These are phyloP conservation scores for Clistopyga incitator DNA, from an alignment of 2,888 invertebrate species.

Conservation along the genomic window DNA sequence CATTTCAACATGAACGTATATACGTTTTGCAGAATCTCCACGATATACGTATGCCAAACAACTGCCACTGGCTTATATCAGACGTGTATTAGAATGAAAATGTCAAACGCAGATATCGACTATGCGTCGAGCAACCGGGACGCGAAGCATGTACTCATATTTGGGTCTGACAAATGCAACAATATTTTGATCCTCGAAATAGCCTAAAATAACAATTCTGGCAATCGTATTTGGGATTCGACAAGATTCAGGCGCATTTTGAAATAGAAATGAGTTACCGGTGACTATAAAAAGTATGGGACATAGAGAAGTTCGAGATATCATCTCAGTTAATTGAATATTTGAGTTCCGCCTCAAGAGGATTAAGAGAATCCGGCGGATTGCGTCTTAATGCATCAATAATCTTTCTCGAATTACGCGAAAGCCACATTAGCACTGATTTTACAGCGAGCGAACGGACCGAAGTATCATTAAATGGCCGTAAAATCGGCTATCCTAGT, in stretches of 20 bases:
- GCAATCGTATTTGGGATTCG: slow-evolving; percentile 32
- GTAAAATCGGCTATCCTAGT: background rate
- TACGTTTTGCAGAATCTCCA: background rate
- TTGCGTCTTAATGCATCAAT: background rate
- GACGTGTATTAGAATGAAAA: slow-evolving; percentile 75
- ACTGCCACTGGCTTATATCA: slow-evolving; percentile 65
- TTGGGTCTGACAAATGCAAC: slow-evolving; percentile 60
- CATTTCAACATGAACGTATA: slow-evolving; percentile 33
- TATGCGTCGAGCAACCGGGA: slow-evolving; percentile 51
- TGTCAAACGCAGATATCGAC: slow-evolving; percentile 75
- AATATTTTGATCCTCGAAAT: slow-evolving; percentile 36
- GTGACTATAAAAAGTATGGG: no score
- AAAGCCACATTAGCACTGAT: background rate
- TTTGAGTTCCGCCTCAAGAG: no score
- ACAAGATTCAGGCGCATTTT: background rate
- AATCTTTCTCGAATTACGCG: background rate
- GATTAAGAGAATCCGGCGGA: background rate
- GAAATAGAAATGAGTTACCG: background rate
- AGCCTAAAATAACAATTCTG: slow-evolving; percentile 56
- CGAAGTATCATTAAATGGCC: background rate
- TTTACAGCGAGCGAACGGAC: background rate
- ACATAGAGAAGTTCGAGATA: no score
- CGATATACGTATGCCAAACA: slow-evolving; percentile 69
- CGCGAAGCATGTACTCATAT: slow-evolving; percentile 41
- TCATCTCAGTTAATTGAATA: no score